Conservation (phyloP, 2,888 invertebrate species). For the Drosophila kuntzei region DNA sequence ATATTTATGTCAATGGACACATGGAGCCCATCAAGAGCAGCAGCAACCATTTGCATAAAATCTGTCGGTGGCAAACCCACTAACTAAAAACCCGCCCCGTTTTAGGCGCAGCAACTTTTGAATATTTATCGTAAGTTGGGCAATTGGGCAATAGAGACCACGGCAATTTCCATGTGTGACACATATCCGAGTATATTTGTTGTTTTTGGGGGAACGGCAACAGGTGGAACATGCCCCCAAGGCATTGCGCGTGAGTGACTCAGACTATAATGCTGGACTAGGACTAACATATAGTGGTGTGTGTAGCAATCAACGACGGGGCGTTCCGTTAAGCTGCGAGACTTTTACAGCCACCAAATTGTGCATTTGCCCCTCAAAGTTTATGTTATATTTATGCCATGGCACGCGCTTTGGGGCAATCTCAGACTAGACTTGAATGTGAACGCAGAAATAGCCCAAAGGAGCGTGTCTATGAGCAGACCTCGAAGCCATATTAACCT, state of each 20-base stretch:
- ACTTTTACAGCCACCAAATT: constrained; percentile 59
- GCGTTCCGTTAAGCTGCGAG: constrained; percentile 56
- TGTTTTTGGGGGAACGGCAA: constrained; percentile 37
- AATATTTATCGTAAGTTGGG: constrained; percentile 64
- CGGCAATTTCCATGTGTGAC: constrained; percentile 54
- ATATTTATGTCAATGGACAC: constrained; percentile 63
- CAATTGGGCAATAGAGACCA: constrained; percentile 55
- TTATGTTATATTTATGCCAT: constrained; percentile 59
- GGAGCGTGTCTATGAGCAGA: constrained; percentile 23
- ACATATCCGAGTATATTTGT: constrained; percentile 33
- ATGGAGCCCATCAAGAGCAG: constrained; percentile 52
- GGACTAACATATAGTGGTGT: constrained; percentile 6
- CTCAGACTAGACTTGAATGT: constrained; percentile 32
- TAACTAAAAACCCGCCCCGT: constrained; percentile 32
- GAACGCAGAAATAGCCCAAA: constrained; percentile 23
- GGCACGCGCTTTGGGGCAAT: constrained; percentile 62
- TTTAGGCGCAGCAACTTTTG: constrained; percentile 57
- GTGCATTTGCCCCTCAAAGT: constrained; percentile 34
- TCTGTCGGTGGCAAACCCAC: constrained; percentile 52
- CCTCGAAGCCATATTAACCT: constrained; percentile 47
- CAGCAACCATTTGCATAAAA: constrained; percentile 65
- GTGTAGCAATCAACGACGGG: constrained; percentile 43
- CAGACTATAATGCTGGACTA: constrained; percentile 6
- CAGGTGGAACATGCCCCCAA: constrained; percentile 64
- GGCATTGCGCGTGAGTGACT: constrained; percentile 52